Percentiles rank a stretch among this genome's conserved stretches.
These are phyloP conservation scores for Reticulitermes lucifugus DNA, from an alignment of 2,888 invertebrate species.

Conservation along the genomic window DNA sequence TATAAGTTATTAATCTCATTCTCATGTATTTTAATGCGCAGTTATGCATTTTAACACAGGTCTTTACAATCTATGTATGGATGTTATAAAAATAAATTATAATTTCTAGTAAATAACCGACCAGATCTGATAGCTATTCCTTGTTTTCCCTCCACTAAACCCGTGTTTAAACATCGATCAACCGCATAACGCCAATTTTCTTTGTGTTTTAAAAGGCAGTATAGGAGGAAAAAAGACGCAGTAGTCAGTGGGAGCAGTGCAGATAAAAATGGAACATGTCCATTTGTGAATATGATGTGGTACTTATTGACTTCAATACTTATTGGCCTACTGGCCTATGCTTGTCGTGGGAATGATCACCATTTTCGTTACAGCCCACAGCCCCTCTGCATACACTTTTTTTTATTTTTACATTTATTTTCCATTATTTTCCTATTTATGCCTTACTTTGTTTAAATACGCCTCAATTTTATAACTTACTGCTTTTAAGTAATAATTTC, in stretches of 20 bases:
- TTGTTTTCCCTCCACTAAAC: neutral
- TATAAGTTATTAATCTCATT: neutral
- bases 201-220: neutral
- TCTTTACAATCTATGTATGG: neutral
- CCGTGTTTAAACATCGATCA: conserved; percentile 23
- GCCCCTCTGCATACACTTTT: too few species aligned
- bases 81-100: conserved; percentile 6
- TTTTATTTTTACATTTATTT: too few species aligned
- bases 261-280: neutral
- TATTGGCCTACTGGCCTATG: too few species aligned
- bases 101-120: neutral
- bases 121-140: conserved; percentile 2
- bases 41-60: neutral
- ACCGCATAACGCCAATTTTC: conserved; percentile 13
- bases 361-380: too few species aligned
- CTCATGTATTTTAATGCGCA: neutral
- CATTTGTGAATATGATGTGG: neutral
- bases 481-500: too few species aligned
- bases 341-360: too few species aligned
- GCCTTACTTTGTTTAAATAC: too few species aligned
- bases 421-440: too few species aligned
- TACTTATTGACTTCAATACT: too few species aligned
- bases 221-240: neutral
- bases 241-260: neutral
- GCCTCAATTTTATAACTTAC: too few species aligned